Evolutionary conservation across 2,113 vertebrate genomes (phyloP).

Genomic region (Phyllopteryx taeniolatus): DNA sequence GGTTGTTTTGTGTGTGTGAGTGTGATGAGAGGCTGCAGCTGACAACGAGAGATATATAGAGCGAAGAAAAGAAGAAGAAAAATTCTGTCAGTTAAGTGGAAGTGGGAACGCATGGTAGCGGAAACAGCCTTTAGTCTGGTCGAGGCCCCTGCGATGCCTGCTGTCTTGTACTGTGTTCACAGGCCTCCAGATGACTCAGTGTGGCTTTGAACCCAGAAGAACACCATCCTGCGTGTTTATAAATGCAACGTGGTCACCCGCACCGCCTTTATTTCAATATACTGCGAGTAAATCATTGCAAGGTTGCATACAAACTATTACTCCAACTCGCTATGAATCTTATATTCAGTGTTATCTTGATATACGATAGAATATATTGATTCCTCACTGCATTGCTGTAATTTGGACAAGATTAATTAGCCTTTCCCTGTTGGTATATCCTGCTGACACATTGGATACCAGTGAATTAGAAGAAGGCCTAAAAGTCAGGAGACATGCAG

Average conservation of each 20-base stretch:
- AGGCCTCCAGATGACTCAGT: conserved; percentile 46
- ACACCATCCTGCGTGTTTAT: conserved; percentile 14
- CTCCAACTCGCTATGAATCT: conserved; percentile 23
- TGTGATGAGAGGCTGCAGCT: conserved; percentile 52
- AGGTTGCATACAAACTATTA: conserved; percentile 19
- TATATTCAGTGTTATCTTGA: conserved; percentile 30
- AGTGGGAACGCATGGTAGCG: conserved; percentile 51
- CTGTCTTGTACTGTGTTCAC: conserved; percentile 46
- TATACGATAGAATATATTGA: conserved; percentile 47
- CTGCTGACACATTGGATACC: conserved; percentile 60
- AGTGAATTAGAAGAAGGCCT: conserved; percentile 50
- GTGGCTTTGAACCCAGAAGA: conserved; percentile 55
- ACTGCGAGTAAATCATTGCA: conserved; percentile 17
- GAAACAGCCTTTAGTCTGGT: conserved; percentile 55
- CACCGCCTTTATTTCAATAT: background rate
- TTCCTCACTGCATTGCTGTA: conserved; percentile 47
- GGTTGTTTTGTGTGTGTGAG: conserved; percentile 26
- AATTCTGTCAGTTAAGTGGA: conserved; percentile 62
- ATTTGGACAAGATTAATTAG: conserved; percentile 68
- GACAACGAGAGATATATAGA: conserved; percentile 52
- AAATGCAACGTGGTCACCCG: conserved; percentile 9
- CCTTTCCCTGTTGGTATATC: conserved; percentile 38
- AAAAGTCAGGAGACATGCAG: conserved; percentile 49
- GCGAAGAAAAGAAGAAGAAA: conserved; percentile 56
- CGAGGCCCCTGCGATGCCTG: conserved; percentile 48